phyloP scores from a whole-genome alignment of 2,113 vertebrate genomes.

The Grammomys dolichurus region DNA sequence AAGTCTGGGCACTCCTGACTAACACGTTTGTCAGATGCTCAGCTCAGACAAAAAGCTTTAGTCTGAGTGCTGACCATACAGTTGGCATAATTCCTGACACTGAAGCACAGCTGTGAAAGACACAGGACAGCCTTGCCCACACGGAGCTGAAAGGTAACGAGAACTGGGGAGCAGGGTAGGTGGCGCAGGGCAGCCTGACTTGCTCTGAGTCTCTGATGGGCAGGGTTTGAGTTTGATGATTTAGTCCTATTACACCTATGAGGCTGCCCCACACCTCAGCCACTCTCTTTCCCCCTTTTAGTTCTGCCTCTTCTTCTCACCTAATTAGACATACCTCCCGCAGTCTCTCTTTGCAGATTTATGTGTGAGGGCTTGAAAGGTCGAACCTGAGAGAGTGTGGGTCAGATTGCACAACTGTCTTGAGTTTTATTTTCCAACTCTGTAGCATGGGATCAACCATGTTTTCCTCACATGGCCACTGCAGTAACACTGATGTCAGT shows the following conservation, averaged over 20 bases:
- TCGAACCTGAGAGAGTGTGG: background rate
- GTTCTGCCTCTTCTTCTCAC: background rate
- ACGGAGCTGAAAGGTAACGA: background rate
- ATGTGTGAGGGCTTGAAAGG: background rate
- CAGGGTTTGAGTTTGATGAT: background rate
- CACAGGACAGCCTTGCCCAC: accelerated
- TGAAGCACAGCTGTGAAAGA: background rate
- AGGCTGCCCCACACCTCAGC: background rate
- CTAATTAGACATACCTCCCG: too few relatives aligned
- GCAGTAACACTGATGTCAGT: background rate
- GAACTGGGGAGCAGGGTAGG: too few relatives aligned
- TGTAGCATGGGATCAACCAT: background rate
- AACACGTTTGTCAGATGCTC: accelerated
- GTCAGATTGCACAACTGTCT: background rate
- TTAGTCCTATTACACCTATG: background rate
- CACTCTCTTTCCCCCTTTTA: too few relatives aligned
- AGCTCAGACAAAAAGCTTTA: background rate
- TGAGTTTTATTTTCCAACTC: background rate
- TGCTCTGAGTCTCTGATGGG: background rate
- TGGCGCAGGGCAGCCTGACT: background rate
- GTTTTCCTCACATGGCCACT: background rate
- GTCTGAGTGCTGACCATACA: background rate
- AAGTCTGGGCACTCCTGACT: background rate
- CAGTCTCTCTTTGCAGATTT: background rate
- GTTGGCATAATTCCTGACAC: background rate